Evolutionary conservation across 2,113 vertebrate species (phyloP).

Genomic region (Corvus hawaiiensis): DNA sequence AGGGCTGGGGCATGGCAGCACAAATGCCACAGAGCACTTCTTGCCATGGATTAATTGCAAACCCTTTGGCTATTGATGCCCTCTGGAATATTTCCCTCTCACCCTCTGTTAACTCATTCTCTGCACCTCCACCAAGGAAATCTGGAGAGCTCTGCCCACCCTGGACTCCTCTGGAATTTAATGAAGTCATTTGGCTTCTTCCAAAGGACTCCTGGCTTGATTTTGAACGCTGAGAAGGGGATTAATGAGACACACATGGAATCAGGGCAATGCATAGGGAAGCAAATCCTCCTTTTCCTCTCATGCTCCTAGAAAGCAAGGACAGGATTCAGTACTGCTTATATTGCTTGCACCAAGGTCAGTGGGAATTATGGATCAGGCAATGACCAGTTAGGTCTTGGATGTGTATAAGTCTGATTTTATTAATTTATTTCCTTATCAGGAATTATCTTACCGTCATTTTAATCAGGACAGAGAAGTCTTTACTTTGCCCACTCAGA

Average conservation of each 20-base stretch:
- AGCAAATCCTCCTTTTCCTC: background rate
- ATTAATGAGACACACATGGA: background rate
- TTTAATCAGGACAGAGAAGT: background rate
- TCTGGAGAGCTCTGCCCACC: background rate
- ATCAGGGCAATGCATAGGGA: background rate
- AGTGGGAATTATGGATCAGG: background rate
- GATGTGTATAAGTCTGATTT: background rate
- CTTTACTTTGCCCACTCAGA: background rate
- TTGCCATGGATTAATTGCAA: background rate
- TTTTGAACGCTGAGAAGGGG: background rate
- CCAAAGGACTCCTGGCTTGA: background rate
- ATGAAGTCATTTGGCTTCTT: background rate
- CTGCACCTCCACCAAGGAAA: background rate
- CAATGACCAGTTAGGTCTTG: background rate
- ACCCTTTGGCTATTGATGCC: background rate
- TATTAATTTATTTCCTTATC: background rate
- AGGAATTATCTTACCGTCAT: background rate
- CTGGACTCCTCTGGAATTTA: background rate
- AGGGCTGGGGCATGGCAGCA: background rate
- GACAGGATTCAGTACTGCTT: background rate
- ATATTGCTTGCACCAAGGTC: background rate
- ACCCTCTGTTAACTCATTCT: background rate
- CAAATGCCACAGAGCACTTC: background rate
- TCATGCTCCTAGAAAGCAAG: background rate
- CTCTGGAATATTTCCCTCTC: background rate